A percentile compares a stretch with the other conserved stretches of the same genome.
Evolutionary conservation across 2,888 invertebrate genomes (phyloP).

Genomic region (Nephrotoma appendiculata): DNA sequence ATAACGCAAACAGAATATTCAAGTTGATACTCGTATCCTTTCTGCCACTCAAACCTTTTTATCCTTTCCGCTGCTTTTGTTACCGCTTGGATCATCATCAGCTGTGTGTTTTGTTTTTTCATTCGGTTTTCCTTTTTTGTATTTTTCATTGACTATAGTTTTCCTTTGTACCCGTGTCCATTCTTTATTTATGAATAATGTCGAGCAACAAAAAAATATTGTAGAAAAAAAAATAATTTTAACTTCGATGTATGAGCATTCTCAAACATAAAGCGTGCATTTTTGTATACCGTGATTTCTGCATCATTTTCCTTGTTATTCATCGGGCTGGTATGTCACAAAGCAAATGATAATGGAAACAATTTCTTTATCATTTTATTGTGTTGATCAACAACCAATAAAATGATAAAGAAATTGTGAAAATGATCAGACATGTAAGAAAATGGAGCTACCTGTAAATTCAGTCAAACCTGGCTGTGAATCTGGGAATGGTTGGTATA

Average conservation of each 20-base stretch:
- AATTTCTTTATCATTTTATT: neutral
- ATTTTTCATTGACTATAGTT: neutral
- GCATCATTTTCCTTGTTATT: neutral
- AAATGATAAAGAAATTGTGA: too few relatives aligned
- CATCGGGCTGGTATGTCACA: neutral
- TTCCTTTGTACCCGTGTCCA: neutral
- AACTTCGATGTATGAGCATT: neutral
- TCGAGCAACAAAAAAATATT: neutral
- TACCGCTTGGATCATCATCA: neutral
- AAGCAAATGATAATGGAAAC: neutral
- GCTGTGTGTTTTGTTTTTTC: neutral
- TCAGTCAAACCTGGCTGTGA: too few relatives aligned
- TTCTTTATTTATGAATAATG: neutral
- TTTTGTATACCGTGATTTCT: neutral
- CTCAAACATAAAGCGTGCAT: neutral
- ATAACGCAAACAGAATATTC: neutral
- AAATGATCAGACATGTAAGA: too few relatives aligned
- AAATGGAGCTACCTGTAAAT: too few relatives aligned
- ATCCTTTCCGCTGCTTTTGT: neutral
- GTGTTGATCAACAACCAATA: neutral
- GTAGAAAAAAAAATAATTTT: neutral
- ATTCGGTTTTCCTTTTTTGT: neutral
- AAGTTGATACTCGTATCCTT: neutral
- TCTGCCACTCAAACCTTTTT: neutral
- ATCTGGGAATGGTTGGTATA: too few relatives aligned